Base-by-base conservation (phyloP, 2,797 vertebrate species). In the Coregonus sp. region DNA sequence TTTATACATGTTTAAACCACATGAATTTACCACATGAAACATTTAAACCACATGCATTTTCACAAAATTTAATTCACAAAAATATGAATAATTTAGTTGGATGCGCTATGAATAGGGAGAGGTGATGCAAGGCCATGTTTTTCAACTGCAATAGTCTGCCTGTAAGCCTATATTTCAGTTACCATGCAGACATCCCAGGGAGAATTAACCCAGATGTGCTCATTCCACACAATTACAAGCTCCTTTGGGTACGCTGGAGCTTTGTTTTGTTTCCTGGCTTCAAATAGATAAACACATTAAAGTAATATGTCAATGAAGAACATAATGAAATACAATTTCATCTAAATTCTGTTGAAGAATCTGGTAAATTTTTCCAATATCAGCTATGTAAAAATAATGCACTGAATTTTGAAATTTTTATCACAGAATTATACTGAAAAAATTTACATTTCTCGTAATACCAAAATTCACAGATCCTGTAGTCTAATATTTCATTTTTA, bases 141-240 rank as follows among this genome's bases (percentile, higher is more conserved):
- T 65, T 82, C 65, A 63, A 35, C 69, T 73, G 75, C 68, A 81
- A 78, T 33, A 72, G 52, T 29, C 52, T 33, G 1, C 18, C n/a
- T 65, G 51, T 65, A 20, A n/a, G n/a, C 56, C 6, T 61, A 33
- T 25, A 37, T 69, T 74, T 14, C 59, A 75, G 71, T 52, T 59
- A 73, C 52, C 63, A 20, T 61, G 18, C 56, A 72, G 40, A 52
- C 40, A 75, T n/a, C 77, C 59, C 67, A 72, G 40, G 69, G 47
- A 66, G 29, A 16, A 1, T 78, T 37, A 80, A 59, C 61, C 63
- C 75, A 68, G 77, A 75, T 79, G 72, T 82, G 77, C 63, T 52
- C 63, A 50, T 54, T 56, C 70, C 18, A 75, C 25, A 67, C 70
- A 84, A 85, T 86, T 85, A 80, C 82, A 88, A 75, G 50, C 54